These are phyloP conservation scores for Sminthopsis crassicaudata DNA, from an alignment of 2,113 vertebrate species.

Conservation along the genomic window DNA sequence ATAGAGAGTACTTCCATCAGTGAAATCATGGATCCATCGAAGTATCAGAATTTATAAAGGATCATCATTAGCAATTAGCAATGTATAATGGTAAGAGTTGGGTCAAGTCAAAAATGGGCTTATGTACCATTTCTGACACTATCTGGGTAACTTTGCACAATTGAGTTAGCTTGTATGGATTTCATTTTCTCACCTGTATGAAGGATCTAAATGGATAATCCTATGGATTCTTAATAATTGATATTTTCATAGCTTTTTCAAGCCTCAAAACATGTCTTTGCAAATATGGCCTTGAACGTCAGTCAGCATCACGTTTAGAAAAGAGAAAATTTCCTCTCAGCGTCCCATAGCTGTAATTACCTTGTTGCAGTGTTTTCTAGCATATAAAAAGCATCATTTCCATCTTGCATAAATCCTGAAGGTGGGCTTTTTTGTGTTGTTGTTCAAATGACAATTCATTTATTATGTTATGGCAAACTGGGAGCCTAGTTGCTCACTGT, in stretches of 20 bases:
- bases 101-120: neutral
- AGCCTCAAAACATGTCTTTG: neutral
- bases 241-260: neutral
- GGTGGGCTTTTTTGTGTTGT: slow-evolving; percentile 51
- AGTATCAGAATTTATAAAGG: neutral
- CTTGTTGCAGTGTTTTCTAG: slow-evolving; percentile 23
- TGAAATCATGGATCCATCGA: neutral
- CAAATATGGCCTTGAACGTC: neutral
- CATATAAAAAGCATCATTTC: slow-evolving; percentile 39
- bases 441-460: slow-evolving; percentile 81
- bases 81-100: neutral
- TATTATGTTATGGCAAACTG: slow-evolving; percentile 81
- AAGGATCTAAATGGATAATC: neutral
- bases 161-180: neutral
- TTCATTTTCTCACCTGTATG: neutral
- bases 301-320: slow-evolving; percentile 8
- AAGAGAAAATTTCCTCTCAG: slow-evolving; percentile 16
- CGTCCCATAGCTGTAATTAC: slow-evolving; percentile 20
- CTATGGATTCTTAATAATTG: neutral
- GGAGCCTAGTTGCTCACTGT: slow-evolving; percentile 70
- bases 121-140: neutral
- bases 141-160: neutral
- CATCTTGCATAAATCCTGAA: slow-evolving; percentile 69
- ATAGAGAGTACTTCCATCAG: neutral
- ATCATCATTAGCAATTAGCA: neutral